Base-by-base conservation (phyloP, 64 coral and sea anemone species). In the Trachythela sp. region DNA sequence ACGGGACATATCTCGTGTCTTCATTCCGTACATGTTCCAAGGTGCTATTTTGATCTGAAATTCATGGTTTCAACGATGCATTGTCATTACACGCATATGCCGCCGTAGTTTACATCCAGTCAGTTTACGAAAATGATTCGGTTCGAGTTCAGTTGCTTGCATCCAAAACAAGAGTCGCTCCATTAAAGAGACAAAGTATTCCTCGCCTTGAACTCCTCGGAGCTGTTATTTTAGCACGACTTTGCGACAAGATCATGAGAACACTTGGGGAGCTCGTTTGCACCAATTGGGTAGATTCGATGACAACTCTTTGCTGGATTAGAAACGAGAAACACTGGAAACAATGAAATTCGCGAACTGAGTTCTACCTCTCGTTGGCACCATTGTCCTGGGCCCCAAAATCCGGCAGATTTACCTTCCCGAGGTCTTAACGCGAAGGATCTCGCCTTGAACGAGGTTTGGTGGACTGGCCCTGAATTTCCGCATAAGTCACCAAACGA, bases 31-130 rank as follows among this genome's bases (percentile, higher is more conserved):
- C n/a, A n/a, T n/a, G n/a, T n/a, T n/a, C n/a, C n/a, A n/a, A n/a
- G n/a, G n/a, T n/a, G n/a, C n/a, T 84, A 90, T 42, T 90, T 84
- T 49, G 51, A n/a, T 39, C 9, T 8, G 26, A 45, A 54, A 32
- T 90, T 84, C 89, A 90, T 18, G 89, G 36, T 20, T 90, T 90
- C 10, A 90, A 77, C 37, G 77, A 90, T 36, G 89, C 77, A 13
- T 90, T 48, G 11, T 60, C 48, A n/a, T n/a, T n/a, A 9, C 52
- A 85, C 9, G 89, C 77, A 0, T 90, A 90, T 40, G 77, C 89
- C 24, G 89, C 89, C 17, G 77, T 26, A 6, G 89, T 90, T 26
- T 85, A 85, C n/a, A 36, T 64, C 41, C 83, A 49, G 49, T 42
- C 40, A 38, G 77, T 84, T 29, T 54, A 48, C 34, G 34, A 60